Evolutionary conservation across 2,888 invertebrate species (phyloP), one percentile per base, ranked within the genome.

Genomic region (Pachycephus smyrnensis): DNA sequence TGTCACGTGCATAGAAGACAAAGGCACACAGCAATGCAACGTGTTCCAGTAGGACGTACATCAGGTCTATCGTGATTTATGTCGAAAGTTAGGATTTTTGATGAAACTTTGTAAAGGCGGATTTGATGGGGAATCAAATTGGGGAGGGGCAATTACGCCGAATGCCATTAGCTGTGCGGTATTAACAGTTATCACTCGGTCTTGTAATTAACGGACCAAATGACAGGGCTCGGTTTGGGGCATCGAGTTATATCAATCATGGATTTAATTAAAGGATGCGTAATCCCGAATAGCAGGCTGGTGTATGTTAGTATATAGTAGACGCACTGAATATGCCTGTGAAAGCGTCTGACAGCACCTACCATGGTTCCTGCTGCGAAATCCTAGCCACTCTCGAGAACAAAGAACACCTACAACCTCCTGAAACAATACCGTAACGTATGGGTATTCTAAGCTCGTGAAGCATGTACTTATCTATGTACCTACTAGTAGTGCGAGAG

Each of bases 211-310:
- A 79, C 79, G 80, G 78, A 76, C 79, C 81, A 84, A 82, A 87
- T 87, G 85, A 87, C 84, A 87, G 84, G 82, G 76, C 79, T 77
- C 80, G 81, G 80, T 84, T 85, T 84, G 80, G 80, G 77, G 81
- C 83, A 80, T 83, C 80, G 84, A 83, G 82, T 84, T 83, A 81
- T 81, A 84, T 84, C 84, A 82, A 80, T 77, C 81, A 81, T 79
- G 80, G 82, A 83, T 85, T 85, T 86, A 87, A 87, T 87, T 86
- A 86, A 83, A 85, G 83, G 82, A 80, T 81, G 76, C 77, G 78
- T 71, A 71, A 71, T 71, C 71, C 71, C 11, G 32, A 55, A 55
- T 31, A 33, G 33, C 32, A 71, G 71, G 32, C 71, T 71, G 33
- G 12, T 71, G 71, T 71, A 33, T 71, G 33, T 30, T 71, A 33